Percentiles rank a stretch among this genome's conserved stretches.
phyloP scores from a whole-genome alignment of 2,113 vertebrate genomes.

The Eulacestoma nigropectus region DNA sequence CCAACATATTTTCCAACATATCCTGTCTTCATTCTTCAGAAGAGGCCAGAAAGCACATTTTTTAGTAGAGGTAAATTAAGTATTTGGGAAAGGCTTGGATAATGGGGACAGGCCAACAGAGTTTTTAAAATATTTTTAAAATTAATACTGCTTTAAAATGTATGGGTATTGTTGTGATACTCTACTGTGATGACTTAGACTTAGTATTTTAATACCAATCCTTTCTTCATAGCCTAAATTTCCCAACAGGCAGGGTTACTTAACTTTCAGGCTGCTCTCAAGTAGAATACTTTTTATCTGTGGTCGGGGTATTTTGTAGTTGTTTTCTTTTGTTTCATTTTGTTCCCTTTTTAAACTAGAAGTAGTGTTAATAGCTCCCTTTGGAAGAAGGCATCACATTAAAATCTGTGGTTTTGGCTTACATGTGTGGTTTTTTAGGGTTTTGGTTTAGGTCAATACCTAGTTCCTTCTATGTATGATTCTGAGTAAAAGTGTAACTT shows the following conservation, averaged over 20 bases:
- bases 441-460: not conserved
- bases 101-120: not conserved
- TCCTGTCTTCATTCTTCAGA: not conserved
- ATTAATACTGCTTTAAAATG: not conserved
- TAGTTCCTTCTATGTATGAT: not conserved
- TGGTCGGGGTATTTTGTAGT: not conserved
- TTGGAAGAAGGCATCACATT: not conserved
- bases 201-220: not conserved
- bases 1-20: not conserved
- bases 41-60: not conserved
- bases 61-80: not conserved
- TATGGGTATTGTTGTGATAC: not conserved
- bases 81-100: not conserved
- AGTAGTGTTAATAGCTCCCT: not conserved
- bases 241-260: not conserved
- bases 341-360: not conserved
- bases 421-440: rapidly evolving
- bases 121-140: not conserved
- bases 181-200: not conserved
- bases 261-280: not conserved
- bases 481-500: not conserved
- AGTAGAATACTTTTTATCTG: not conserved
- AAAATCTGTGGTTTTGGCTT: not conserved
- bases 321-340: not conserved
- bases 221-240: not conserved